phyloP scores from a whole-genome alignment of 92 coral and sea anemone genomes.

The Zoanthus gigantus region DNA sequence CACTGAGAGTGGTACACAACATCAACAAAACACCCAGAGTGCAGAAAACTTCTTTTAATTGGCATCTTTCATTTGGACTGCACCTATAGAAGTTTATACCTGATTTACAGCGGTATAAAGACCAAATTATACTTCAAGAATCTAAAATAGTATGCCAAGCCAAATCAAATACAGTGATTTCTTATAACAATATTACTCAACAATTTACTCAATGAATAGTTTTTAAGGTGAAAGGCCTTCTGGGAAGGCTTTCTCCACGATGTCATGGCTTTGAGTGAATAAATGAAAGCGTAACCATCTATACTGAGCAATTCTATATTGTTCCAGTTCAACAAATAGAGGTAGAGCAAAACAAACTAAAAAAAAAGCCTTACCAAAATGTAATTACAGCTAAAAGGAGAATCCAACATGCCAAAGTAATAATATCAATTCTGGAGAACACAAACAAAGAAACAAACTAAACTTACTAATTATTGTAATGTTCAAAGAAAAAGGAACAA shows the following conservation, averaged over 20 bases:
- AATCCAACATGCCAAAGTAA: conserved; percentile 37
- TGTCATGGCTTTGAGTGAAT: no score
- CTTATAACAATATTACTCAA: no score
- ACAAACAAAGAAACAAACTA: not conserved
- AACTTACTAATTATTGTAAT: not conserved
- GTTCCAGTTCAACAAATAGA: no score
- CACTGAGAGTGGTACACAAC: not conserved
- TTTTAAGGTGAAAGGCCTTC: no score
- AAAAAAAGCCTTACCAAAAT: conserved; percentile 23
- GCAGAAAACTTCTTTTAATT: not conserved
- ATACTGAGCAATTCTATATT: no score
- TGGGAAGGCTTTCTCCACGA: no score
- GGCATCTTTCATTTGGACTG: not conserved
- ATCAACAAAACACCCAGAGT: not conserved
- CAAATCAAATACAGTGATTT: no score
- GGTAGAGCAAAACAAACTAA: not conserved
- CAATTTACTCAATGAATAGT: no score
- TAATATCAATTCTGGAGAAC: conserved; percentile 36
- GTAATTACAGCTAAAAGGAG: conserved; percentile 25
- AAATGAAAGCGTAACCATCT: no score
- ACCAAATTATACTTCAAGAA: not conserved
- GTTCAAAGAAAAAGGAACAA: not conserved
- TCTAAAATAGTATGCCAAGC: not conserved
- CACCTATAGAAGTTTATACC: not conserved
- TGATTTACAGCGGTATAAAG: not conserved